phyloP scores from a whole-genome alignment of 2,797 vertebrate genomes.

The Melopsittacus undulatus region DNA sequence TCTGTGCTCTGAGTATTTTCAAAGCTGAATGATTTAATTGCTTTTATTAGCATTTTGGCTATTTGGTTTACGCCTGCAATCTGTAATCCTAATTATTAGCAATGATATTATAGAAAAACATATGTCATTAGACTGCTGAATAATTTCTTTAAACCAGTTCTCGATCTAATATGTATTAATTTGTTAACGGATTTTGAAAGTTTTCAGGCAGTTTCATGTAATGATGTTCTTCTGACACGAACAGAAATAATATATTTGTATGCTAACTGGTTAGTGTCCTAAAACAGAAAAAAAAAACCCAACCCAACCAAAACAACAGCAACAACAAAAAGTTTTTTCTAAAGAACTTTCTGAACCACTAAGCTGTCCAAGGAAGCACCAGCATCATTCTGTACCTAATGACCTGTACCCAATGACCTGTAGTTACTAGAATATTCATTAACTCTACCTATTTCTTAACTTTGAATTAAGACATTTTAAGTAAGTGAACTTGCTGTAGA shows the following conservation, averaged over 20 bases:
- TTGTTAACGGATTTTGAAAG: background rate
- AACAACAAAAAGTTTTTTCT: background rate
- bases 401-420: background rate
- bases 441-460: background rate
- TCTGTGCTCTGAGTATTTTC: background rate
- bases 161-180: background rate
- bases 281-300: background rate
- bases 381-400: background rate
- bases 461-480: background rate
- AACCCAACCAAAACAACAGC: background rate
- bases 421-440: background rate
- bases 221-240: background rate
- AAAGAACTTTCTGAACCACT: background rate
- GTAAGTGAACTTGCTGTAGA: background rate
- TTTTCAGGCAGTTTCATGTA: background rate
- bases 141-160: background rate
- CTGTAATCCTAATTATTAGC: background rate
- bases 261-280: background rate
- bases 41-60: background rate
- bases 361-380: background rate
- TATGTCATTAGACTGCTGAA: background rate
- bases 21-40: background rate
- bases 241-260: rapidly evolving
- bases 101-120: background rate
- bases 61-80: background rate